These are phyloP conservation scores for Sorex araneus DNA, from an alignment of 2,113 vertebrate species.

Conservation along the genomic window DNA sequence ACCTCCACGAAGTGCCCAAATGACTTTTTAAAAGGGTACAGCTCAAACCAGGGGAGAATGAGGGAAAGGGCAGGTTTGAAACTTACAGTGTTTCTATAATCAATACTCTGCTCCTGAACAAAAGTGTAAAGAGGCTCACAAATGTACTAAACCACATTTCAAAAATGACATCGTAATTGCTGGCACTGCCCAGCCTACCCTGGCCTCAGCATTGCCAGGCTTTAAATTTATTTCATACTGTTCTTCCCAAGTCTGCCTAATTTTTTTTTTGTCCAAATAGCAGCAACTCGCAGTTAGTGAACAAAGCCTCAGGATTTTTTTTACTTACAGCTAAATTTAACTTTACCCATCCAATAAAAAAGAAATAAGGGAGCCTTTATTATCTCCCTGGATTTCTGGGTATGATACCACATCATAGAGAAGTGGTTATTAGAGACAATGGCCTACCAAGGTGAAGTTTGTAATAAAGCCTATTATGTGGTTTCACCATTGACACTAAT, in stretches of 20 bases:
- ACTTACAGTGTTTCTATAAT: slow-evolving; percentile 87
- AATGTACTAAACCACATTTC: slow-evolving; percentile 85
- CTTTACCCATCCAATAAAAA: slow-evolving; percentile 94
- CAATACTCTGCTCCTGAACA: slow-evolving; percentile 87
- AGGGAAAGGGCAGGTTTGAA: slow-evolving; percentile 84
- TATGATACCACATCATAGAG: slow-evolving; percentile 92
- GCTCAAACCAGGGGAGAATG: slow-evolving; percentile 61
- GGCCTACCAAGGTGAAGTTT: slow-evolving; percentile 98
- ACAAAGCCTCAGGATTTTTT: slow-evolving; percentile 89
- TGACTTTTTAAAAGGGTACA: slow-evolving; percentile 83
- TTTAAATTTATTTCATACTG: slow-evolving; percentile 90
- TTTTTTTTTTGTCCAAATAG: slow-evolving; percentile 89
- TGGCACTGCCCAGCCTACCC: slow-evolving; percentile 87
- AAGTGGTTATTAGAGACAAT: slow-evolving; percentile 97
- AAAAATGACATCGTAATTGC: slow-evolving; percentile 87
- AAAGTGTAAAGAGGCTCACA: slow-evolving; percentile 87
- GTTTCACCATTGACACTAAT: slow-evolving; percentile 99
- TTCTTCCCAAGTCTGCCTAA: slow-evolving; percentile 87
- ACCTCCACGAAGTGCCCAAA: slow-evolving; percentile 80
- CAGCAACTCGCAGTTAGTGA: slow-evolving; percentile 90
- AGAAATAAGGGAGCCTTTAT: slow-evolving; percentile 93
- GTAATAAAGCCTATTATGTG: slow-evolving; percentile 99
- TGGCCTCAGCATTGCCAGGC: slow-evolving; percentile 85
- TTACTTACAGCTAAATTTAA: slow-evolving; percentile 93
- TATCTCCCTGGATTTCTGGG: slow-evolving; percentile 93